Conservation (phyloP, 2,888 invertebrate species). For the Steinernema hermaphroditum region DNA sequence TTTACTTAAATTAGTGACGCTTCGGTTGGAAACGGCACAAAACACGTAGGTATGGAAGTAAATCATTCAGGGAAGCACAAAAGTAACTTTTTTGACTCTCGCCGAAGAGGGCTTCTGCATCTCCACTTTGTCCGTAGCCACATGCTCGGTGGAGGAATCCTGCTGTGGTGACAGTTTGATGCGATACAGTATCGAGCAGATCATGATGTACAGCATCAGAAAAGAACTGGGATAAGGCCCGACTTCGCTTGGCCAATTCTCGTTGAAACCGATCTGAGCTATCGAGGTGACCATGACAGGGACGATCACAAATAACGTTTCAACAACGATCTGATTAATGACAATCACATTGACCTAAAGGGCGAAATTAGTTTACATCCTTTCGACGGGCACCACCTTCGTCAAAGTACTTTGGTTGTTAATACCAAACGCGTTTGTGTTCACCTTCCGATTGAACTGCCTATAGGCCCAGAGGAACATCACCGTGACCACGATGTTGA, state of each 20-base stretch:
- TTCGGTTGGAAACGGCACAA: no score
- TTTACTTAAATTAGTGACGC: no score
- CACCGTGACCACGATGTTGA: constrained; percentile 1
- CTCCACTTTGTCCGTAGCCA: background rate
- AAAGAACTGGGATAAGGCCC: background rate
- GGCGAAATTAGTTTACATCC: background rate
- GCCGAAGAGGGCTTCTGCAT: background rate
- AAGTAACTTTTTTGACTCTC: background rate
- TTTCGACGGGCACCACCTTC: background rate
- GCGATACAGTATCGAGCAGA: background rate
- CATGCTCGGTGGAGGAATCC: background rate
- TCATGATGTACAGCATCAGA: background rate
- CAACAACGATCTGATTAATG: background rate
- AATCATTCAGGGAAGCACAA: background rate
- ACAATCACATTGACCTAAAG: constrained; percentile 8
- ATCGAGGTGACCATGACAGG: background rate
- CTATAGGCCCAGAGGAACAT: background rate
- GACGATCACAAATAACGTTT: background rate
- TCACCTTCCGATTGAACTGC: background rate
- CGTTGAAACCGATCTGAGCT: background rate
- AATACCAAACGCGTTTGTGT: background rate
- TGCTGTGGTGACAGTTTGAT: background rate
- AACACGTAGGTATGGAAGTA: no score
- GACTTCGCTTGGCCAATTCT: background rate
- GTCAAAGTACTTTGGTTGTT: background rate